phyloP scores from a whole-genome alignment of 2,113 vertebrate species.

The Scomber colias region DNA sequence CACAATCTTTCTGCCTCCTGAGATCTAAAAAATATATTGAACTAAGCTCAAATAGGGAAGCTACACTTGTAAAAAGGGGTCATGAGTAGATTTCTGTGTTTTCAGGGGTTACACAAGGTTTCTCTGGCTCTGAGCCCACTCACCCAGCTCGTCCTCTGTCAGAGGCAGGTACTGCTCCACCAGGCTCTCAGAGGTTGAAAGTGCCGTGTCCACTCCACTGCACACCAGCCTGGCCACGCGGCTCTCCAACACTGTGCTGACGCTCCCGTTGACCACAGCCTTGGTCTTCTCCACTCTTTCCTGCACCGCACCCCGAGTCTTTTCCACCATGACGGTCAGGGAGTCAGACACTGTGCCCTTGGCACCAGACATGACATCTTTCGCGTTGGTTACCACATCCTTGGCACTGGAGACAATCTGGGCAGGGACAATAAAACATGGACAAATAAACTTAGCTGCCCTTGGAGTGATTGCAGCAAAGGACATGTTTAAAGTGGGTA shows the following conservation, averaged over 20 bases:
- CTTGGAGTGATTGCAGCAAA: neutral
- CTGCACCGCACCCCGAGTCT: conserved; percentile 88
- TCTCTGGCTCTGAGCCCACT: conserved; percentile 42
- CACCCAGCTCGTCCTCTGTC: conserved; percentile 90
- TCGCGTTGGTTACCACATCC: conserved; percentile 87
- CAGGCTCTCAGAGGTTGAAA: conserved; percentile 90
- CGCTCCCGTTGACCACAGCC: conserved; percentile 86
- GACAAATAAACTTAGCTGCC: neutral
- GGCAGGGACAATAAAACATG: neutral
- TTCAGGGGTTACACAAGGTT: neutral
- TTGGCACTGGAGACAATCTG: conserved; percentile 81
- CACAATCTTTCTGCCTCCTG: too few relatives aligned
- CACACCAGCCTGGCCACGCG: conserved; percentile 86
- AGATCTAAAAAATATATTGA: too few relatives aligned
- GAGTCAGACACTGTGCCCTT: conserved; percentile 88
- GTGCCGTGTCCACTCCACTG: conserved; percentile 88
- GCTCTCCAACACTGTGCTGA: conserved; percentile 90
- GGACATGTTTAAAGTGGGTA: fast-evolving
- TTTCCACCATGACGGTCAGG: conserved; percentile 86
- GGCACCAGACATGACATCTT: conserved; percentile 87
- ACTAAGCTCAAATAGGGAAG: neutral
- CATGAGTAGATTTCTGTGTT: neutral
- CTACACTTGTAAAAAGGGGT: neutral
- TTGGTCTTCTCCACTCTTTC: conserved; percentile 89
- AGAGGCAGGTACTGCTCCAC: conserved; percentile 93